These are phyloP conservation scores for Axis porcinus DNA, from an alignment of 2,113 vertebrate species.

Conservation along the genomic window DNA sequence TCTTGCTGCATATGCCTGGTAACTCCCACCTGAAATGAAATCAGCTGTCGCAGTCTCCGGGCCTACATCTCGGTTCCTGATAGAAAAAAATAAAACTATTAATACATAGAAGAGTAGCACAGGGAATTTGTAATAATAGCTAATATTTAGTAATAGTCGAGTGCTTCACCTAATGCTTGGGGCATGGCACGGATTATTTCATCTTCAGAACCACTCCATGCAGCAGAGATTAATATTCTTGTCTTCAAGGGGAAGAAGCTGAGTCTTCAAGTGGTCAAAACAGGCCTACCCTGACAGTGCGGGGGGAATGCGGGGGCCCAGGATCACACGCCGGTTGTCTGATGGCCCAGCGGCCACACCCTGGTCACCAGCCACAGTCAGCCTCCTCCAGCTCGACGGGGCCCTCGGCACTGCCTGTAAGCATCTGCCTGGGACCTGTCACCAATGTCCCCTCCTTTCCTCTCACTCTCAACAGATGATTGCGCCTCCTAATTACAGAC, in stretches of 20 bases:
- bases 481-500: not conserved
- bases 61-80: too few species aligned
- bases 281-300: not conserved
- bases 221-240: too few species aligned
- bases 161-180: not conserved
- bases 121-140: not conserved
- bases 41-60: not conserved
- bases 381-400: too few species aligned
- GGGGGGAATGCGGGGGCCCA: not conserved
- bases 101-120: not conserved
- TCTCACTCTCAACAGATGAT: not conserved
- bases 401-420: rapidly evolving
- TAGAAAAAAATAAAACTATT: not conserved
- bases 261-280: not conserved
- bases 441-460: not conserved
- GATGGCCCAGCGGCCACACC: rapidly evolving
- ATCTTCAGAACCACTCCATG: not conserved
- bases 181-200: not conserved
- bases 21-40: not conserved
- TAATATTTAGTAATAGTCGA: rapidly evolving
- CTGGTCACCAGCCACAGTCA: not conserved
- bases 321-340: too few species aligned
- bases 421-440: not conserved
- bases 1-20: not conserved
- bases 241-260: not conserved